Conservation (phyloP, 2,888 invertebrate genomes). For the Noctua fimbriata region DNA sequence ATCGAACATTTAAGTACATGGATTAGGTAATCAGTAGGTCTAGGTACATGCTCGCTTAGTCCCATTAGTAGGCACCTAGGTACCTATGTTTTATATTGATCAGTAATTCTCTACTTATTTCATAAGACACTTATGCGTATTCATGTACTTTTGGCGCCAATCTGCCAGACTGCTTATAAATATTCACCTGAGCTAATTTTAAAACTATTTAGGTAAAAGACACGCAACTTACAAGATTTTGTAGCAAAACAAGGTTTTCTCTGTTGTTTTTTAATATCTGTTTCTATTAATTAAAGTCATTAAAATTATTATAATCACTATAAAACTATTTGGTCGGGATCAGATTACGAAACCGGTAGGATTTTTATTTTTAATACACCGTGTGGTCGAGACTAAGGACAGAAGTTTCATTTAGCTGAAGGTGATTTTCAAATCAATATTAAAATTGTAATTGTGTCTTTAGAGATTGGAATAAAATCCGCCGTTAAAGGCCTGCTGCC, state of each 20-base stretch:
- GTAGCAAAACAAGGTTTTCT: slow-evolving; percentile 30
- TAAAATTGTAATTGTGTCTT: background rate
- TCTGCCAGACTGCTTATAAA: slow-evolving; percentile 29
- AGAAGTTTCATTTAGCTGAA: slow-evolving; percentile 10
- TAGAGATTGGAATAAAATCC: background rate
- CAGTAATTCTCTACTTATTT: slow-evolving; percentile 7
- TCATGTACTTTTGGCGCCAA: slow-evolving; percentile 14
- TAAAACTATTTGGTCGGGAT: slow-evolving; percentile 12
- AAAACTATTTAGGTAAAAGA: slow-evolving; percentile 17
- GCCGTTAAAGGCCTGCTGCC: background rate
- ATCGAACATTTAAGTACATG: background rate
- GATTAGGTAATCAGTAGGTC: background rate
- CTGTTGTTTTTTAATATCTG: slow-evolving; percentile 29
- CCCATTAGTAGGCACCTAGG: background rate
- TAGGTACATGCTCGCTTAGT: background rate
- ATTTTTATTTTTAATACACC: slow-evolving; percentile 9
- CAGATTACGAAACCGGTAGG: slow-evolving; percentile 37
- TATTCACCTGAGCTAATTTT: slow-evolving; percentile 39
- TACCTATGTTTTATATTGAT: slow-evolving; percentile 7
- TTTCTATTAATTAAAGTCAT: slow-evolving; percentile 34
- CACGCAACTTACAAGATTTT: slow-evolving; percentile 34
- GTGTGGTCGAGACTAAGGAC: slow-evolving; percentile 6
- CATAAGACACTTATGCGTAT: background rate
- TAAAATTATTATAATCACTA: slow-evolving; percentile 34
- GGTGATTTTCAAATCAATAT: background rate